Conservation (phyloP, 2,113 vertebrate species). For the Melanerpes aurifrons region DNA sequence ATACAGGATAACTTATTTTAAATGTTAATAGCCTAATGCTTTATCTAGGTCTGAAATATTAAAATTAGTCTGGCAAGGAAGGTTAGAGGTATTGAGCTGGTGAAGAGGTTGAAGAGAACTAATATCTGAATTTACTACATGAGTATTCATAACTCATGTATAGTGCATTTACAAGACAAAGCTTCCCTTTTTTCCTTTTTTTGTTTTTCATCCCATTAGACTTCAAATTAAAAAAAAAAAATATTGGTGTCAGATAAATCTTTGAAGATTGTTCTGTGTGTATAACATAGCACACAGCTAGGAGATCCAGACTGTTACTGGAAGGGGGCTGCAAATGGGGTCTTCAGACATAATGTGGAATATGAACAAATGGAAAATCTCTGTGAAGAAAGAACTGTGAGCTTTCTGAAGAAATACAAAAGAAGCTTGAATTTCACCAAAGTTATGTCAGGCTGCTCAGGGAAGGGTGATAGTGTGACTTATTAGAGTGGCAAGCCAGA, state of each 20-base stretch:
- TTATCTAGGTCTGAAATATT: neutral
- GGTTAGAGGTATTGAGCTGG: neutral
- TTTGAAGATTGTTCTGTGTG: neutral
- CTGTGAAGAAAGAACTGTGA: neutral
- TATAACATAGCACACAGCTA: neutral
- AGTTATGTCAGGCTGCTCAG: neutral
- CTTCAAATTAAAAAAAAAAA: neutral
- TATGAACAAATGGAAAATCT: neutral
- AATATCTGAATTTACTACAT: neutral
- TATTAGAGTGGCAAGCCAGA: neutral
- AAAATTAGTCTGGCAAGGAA: neutral
- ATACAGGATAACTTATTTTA: neutral
- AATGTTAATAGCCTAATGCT: neutral
- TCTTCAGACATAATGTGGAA: neutral
- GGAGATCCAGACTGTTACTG: neutral
- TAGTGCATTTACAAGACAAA: neutral
- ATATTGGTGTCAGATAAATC: neutral
- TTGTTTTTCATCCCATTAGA: neutral
- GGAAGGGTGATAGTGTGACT: neutral
- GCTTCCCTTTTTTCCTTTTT: neutral
- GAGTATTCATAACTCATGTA: neutral
- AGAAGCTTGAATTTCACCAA: neutral
- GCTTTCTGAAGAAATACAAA: neutral
- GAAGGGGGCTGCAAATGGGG: neutral
- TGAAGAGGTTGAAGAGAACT: neutral